Evolutionary conservation across 2,888 invertebrate species (phyloP), one percentile per base, ranked within the genome.

Genomic region (Aradus depressus): DNA sequence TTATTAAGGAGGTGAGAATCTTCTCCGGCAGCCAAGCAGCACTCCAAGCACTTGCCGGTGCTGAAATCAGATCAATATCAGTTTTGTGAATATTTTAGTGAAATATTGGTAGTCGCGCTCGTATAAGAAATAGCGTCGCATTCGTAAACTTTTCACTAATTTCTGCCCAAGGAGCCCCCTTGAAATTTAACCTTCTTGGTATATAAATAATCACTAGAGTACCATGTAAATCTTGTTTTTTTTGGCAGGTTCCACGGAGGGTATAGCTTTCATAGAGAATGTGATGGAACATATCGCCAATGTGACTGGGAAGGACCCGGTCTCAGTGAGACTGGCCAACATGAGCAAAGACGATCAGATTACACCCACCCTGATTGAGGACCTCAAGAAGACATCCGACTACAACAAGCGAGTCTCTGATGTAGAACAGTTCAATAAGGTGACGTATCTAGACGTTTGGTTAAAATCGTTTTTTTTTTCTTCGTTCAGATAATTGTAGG

Each of bases 281-380:
- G 71, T 81, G 8, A 80, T 82, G 78, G 81, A 82, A 54, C 76
- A 75, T 62, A 77, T 81, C 55, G 75, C 81, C 1, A 68, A 67
- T 49, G 67, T 61, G 23, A 59, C 72, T 10, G 68, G 70, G 1
- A 73, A 74, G 62, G 79, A 81, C 66, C 71, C 80, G 0, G 37
- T 76, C 32, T 66, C 75, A 55, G 74, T 81, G 0, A 70, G 75
- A 60, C 58, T 74, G 26, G 61, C 62, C 21, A 82, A 82, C 61
- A 75, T 80, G 67, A 60, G 58, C 2, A 65, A 65, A 37, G 67
- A 67, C 14, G 66, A 70, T 44, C 67, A 72, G 39, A 69, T 71
- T 12, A 61, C 72, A 2, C 32, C 66, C 48, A 68, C 73, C 19
- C 70, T 81, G 64, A 68, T 81, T 10, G 67, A 72, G 0, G 72